Conservation (phyloP, 2,888 invertebrate genomes). For the Tetranychus truncatus region DNA sequence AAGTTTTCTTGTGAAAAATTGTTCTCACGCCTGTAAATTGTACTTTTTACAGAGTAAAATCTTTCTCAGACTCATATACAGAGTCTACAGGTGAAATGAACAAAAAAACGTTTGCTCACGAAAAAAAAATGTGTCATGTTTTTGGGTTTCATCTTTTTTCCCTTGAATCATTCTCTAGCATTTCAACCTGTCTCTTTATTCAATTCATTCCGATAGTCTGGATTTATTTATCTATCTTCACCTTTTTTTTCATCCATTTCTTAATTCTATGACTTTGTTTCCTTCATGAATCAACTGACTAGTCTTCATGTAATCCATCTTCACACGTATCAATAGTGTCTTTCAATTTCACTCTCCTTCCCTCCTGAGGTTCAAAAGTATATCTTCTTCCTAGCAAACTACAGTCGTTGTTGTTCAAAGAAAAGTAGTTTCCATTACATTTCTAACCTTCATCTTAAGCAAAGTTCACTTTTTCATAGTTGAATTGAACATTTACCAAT, state of each 20-base stretch:
- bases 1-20: background rate
- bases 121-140: background rate
- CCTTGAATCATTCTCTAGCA: background rate
- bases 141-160: background rate
- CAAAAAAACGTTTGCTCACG: background rate
- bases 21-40: background rate
- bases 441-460: background rate
- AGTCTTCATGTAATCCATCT: no score
- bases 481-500: background rate
- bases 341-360: no score
- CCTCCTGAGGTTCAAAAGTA: background rate
- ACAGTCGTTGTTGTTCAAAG: background rate
- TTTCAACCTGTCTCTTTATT: background rate
- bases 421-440: background rate
- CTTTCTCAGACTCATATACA: background rate
- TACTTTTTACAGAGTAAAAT: background rate
- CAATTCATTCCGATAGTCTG: background rate
- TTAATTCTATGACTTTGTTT: no score
- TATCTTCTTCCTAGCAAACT: background rate
- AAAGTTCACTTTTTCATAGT: conserved; percentile 8
- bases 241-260: no score
- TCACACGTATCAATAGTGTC: no score
- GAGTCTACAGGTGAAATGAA: no score
- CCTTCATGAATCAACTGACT: no score
- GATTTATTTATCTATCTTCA: background rate